phyloP scores from a whole-genome alignment of 2,113 vertebrate species.

The Myotis yumanensis region DNA sequence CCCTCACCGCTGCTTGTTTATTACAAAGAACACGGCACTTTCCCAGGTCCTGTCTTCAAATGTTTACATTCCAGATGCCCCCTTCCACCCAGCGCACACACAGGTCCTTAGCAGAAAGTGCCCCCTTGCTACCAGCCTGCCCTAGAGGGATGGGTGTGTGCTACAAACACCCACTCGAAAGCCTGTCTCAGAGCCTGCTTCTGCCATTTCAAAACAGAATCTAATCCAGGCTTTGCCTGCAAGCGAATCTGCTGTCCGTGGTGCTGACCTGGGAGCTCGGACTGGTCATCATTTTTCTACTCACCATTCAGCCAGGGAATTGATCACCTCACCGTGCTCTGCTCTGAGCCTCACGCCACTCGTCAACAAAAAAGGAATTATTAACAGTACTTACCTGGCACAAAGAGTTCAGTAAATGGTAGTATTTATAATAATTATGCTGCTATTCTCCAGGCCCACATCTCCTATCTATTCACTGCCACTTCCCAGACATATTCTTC shows the following conservation, averaged over 20 bases:
- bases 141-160: neutral
- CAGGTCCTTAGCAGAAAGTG: neutral
- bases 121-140: neutral
- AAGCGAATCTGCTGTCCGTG: neutral
- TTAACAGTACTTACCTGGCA: neutral
- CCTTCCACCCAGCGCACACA: neutral
- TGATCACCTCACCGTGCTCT: neutral
- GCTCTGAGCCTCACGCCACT: neutral
- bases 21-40: neutral
- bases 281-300: neutral
- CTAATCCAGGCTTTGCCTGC: too few relatives aligned
- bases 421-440: neutral
- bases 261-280: neutral
- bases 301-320: neutral
- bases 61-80: neutral
- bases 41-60: constrained; percentile 18
- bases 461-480: neutral
- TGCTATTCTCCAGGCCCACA: neutral
- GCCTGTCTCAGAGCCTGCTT: neutral
- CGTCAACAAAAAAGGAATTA: neutral
- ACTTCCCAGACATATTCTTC: neutral
- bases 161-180: constrained; percentile 7
- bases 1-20: neutral
- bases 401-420: neutral
- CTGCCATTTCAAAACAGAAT: neutral